Conservation (phyloP, 2,888 invertebrate genomes). For the Anthrax anthrax region DNA sequence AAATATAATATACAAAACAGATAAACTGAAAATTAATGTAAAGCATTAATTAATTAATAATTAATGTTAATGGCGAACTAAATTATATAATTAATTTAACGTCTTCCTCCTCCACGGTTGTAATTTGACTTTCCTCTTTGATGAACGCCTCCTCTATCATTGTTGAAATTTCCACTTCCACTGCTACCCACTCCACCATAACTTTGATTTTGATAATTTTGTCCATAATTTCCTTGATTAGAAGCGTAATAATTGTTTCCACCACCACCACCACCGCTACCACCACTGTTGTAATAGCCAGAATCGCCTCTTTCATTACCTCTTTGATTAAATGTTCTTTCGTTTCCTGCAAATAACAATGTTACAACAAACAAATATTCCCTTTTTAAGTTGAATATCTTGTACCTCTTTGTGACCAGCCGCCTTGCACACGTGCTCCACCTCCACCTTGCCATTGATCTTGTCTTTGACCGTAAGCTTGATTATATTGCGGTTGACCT, state of each 20-base stretch:
- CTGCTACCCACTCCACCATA: neutral
- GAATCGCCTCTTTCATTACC: neutral
- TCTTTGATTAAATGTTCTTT: neutral
- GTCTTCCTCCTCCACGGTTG: constrained; percentile 2
- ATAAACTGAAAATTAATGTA: no score
- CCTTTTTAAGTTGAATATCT: no score
- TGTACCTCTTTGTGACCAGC: constrained; percentile 23
- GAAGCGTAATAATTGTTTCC: neutral
- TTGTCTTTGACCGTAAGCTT: constrained; percentile 8
- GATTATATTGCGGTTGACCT: constrained; percentile 7
- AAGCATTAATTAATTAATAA: no score
- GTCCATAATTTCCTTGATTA: constrained; percentile 1
- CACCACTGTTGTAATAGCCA: neutral
- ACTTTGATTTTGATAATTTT: constrained; percentile 1
- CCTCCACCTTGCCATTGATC: constrained; percentile 12
- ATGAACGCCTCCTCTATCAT: neutral
- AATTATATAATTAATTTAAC: no score
- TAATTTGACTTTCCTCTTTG: constrained; percentile 2
- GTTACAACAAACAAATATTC: neutral
- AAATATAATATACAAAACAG: no score
- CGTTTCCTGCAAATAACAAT: neutral
- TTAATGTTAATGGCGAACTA: no score
- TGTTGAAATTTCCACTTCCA: neutral
- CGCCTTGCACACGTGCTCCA: constrained; percentile 33
- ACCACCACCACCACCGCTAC: neutral